Base-by-base conservation (phyloP, 2,888 invertebrate species). In the Bombyx huttoni region DNA sequence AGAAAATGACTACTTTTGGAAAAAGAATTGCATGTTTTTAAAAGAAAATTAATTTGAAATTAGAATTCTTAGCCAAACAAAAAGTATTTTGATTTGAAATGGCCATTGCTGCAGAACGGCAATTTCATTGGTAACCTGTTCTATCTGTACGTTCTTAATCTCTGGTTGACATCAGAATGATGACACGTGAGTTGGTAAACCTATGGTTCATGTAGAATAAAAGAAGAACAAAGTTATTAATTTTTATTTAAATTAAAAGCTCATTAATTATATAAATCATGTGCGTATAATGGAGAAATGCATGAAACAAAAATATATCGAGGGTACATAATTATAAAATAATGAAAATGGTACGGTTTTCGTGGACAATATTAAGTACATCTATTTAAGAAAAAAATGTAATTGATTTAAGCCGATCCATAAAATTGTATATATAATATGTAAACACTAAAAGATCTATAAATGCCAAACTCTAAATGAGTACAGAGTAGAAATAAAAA, bases 401-500 rank as follows among this genome's bases (percentile, higher is more conserved):
- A 66, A 65, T 67, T 65, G 60, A 67, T 68, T 67, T 60, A 60
- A 68, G 66, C 67, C 68, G 73, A 64, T 68, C 71, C 75, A 77
- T 77, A 77, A 76, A 76, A 75, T 77, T 80, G 79, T 84, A 82
- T 77, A 81, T 67, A 67, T 67, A 68, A 72, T 49, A 46, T 50
- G 51, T 55, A 53, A 73, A 75, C 65, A 71, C 82, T 84, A 85
- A 83, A 86, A 86, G 80, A 85, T 85, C 81, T 85, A 86, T 85
- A 86, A 86, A 88, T 88, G 87, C 85, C 80, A 81, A 79, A 77
- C 77, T 80, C 83, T 81, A 83, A 80, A 84, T 74, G 76, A 85
- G 84, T 86, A 80, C 72, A 83, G 71, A 77, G 71, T 84, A 81
- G 77, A 85, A 82, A 86, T 24, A 24, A 86, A 85, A 82, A 82